phyloP scores from a whole-genome alignment of 2,113 vertebrate species.

The Ciconia stormi region DNA sequence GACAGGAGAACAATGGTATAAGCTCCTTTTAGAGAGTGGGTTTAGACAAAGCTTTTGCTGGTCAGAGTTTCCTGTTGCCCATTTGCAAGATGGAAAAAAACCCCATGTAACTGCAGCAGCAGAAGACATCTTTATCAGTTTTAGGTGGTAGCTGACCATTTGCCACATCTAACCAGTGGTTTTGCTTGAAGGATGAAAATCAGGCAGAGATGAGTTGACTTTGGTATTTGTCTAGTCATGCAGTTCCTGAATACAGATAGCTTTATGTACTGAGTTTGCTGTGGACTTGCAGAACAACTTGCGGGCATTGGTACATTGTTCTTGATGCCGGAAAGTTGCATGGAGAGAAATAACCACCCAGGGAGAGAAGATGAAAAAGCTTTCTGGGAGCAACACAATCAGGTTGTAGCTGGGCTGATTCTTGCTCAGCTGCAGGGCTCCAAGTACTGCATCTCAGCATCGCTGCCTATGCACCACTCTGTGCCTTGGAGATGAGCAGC shows the following conservation, averaged over 20 bases:
- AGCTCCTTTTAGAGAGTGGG: background rate
- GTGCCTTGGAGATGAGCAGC: slow-evolving; percentile 64
- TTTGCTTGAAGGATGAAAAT: background rate
- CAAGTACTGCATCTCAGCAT: background rate
- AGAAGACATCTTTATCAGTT: background rate
- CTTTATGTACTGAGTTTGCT: background rate
- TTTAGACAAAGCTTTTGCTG: background rate
- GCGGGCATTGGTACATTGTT: background rate
- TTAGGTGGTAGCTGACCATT: background rate
- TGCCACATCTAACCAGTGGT: background rate
- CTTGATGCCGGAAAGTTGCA: background rate
- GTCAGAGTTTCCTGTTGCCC: background rate
- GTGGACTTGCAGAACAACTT: background rate
- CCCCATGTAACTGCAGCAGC: fast-evolving
- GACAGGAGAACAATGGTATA: background rate
- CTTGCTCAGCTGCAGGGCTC: background rate
- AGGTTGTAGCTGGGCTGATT: background rate
- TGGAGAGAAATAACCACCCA: background rate
- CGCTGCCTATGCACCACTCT: background rate
- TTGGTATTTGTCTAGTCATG: background rate
- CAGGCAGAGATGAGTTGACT: background rate
- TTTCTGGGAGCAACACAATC: background rate
- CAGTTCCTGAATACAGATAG: background rate
- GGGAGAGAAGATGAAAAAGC: background rate
- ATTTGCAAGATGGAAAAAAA: background rate